Base-by-base conservation (phyloP, 2,113 vertebrate species). In the Cettia cetti region DNA sequence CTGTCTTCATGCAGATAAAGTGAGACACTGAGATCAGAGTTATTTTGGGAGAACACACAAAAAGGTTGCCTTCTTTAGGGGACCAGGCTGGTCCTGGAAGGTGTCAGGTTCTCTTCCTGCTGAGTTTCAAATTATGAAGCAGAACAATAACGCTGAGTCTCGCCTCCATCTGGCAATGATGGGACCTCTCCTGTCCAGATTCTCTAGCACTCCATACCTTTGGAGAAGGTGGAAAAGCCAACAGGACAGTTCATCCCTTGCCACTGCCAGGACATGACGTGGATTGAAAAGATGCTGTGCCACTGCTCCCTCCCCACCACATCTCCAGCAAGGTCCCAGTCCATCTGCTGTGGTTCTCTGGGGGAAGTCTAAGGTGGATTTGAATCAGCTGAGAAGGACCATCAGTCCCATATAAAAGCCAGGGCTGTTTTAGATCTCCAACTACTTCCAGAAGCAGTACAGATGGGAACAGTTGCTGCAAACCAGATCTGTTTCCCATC, bases 401-500 rank as follows among this genome's bases (percentile, higher is more conserved):
- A 37, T 40, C 40, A 27, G 65, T 28, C 44, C 59, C 37, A 39
- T 4, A 35, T 1, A 45, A 85, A 83, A 90, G 57, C 82, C 3
- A 2, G 47, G 26, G 22, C 35, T 61, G 21, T 7, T 50, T 77
- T 59, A 80, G 54, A 59, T 47, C 81, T 53, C 47, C 60, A 35
- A 0, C 20, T 59, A 45, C 70, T 80, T 90, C 74, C 85, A 74
- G 90, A 84, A 91, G 50, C 1, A 3, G 50, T 13, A 39, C 35
- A 88, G 71, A 19, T 44, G 39, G 63, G 24, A 94, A 64, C 8
- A 69, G 65, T 49, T 72, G 50, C 78, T 79, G 65, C 22, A 57
- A 60, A 64, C 13, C 30, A 26, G 84, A 77, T 66, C 82, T 69
- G 56, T 52, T 88, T 88, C 68, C 75, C 90, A 82, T 83, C 88